Evolutionary conservation across 2,113 vertebrate genomes (phyloP), one percentile per base, ranked within the genome.

Genomic region (Pithys albifrons): DNA sequence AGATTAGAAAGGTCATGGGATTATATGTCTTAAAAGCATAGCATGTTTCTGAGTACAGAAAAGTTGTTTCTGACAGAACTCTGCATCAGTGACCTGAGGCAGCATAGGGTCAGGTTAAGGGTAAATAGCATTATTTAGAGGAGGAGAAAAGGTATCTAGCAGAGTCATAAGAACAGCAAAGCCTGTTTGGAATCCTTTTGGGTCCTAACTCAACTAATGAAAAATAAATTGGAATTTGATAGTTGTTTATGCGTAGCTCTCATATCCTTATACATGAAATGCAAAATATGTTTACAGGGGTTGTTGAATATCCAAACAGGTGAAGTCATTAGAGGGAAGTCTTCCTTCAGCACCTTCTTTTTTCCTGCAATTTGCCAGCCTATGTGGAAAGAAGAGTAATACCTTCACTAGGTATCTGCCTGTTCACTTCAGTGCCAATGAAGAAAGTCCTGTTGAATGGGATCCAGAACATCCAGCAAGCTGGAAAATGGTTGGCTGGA

Each of bases 371-470:
- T 75, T 88, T 92, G 8, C 22, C 22, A 91, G n/a, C 7, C 22
- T 37, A 6, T 37, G 7, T 31, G 27, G 58, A 71, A 81, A 85
- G 37, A 4, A 51, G 4, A 14, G 2, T 19, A 9, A 1, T 46
- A 55, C 22, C 6, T 19, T 78, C 4, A 1, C 4, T 28, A 22
- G 12, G 15, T 58, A 3, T 17, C 6, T 82, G 8, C 6, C 1
- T 57, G 61, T 49, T 52, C 31, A 65, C 11, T 45, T 66, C 45
- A 45, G 16, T 80, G 12, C 5, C 1, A 2, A 0, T 35, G 49
- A 83, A 67, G 48, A 62, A 52, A 0, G 3, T 4, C 4, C 7
- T 62, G 4, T 25, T 43, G 15, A 77, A 39, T 46, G 14, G 20
- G 6, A 65, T 19, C 18, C 5, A 59, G 65, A 93, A 27, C 4